These are phyloP conservation scores for Callosobruchus maculatus DNA, from an alignment of 2,888 invertebrate genomes.

Conservation along the genomic window DNA sequence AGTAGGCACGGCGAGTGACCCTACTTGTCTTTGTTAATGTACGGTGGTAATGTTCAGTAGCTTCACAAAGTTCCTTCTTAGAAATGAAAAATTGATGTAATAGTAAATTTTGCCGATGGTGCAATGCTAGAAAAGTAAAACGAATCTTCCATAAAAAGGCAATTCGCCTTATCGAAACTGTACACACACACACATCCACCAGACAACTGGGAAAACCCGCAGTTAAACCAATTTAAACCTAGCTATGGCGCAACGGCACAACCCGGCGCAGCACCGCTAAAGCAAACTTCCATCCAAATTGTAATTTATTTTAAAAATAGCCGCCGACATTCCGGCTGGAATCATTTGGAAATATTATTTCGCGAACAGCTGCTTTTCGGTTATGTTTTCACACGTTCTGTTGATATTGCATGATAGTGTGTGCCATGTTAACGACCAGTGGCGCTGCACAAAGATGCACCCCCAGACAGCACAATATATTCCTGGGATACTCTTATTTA, in stretches of 20 bases:
- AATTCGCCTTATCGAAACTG: background rate
- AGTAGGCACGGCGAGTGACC: too few relatives aligned
- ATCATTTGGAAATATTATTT: conserved; percentile 31
- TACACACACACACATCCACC: too few relatives aligned
- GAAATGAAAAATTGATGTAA: too few relatives aligned
- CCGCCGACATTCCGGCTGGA: conserved; percentile 17
- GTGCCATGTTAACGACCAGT: conserved; percentile 6
- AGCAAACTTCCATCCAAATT: background rate
- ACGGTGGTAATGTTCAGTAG: too few relatives aligned
- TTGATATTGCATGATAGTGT: conserved; percentile 38
- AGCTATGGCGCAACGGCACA: background rate
- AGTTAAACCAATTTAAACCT: background rate
- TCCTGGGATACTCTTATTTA: too few relatives aligned
- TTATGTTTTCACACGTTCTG: conserved; percentile 43
- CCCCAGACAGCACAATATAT: too few relatives aligned
- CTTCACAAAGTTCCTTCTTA: too few relatives aligned
- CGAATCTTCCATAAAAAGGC: background rate
- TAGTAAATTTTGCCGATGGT: too few relatives aligned
- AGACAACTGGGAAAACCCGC: background rate
- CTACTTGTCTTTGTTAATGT: too few relatives aligned
- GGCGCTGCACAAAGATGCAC: background rate
- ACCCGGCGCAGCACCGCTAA: background rate
- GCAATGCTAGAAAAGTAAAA: too few relatives aligned
- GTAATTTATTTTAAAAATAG: conserved; percentile 34
- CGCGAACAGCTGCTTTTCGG: conserved; percentile 37